Conservation (phyloP, 2,797 vertebrate species). For the Decapterus maruadsi region DNA sequence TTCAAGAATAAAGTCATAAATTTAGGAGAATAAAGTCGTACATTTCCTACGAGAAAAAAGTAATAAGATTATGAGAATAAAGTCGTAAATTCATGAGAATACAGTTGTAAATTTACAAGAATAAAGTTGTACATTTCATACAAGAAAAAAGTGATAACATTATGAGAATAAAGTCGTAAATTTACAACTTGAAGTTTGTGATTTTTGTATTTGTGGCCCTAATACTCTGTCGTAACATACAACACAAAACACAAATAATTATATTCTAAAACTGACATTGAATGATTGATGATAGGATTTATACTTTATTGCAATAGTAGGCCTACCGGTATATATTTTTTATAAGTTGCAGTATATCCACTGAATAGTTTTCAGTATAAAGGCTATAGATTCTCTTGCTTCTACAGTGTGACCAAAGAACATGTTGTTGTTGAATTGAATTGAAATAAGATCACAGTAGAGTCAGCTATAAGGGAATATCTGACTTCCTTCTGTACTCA, state of each 20-base stretch:
- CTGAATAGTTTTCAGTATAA: background rate
- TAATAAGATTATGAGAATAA: too few relatives aligned
- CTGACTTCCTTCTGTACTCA: slow-evolving; percentile 4
- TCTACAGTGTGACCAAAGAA: background rate
- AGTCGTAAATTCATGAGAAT: too few relatives aligned
- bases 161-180: too few relatives aligned
- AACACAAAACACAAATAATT: background rate
- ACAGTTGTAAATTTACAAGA: too few relatives aligned
- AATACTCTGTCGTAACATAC: too few relatives aligned
- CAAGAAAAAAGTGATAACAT: too few relatives aligned
- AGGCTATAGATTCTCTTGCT: background rate
- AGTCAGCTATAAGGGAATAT: slow-evolving; percentile 23
- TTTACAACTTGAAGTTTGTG: too few relatives aligned
- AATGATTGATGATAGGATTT: background rate
- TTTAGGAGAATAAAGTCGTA: too few relatives aligned
- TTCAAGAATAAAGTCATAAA: too few relatives aligned
- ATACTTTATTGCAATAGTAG: background rate
- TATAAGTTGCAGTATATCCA: background rate
- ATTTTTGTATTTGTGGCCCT: too few relatives aligned
- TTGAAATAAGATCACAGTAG: slow-evolving; percentile 30
- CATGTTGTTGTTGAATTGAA: slow-evolving; percentile 34
- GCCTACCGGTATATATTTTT: background rate
- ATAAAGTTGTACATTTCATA: too few relatives aligned
- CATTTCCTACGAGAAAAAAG: too few relatives aligned
- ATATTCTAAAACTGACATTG: background rate